A percentile compares a stretch with the other conserved stretches of the same genome.
These are phyloP conservation scores for Todus mexicanus DNA, from an alignment of 2,797 vertebrate genomes.

Conservation along the genomic window DNA sequence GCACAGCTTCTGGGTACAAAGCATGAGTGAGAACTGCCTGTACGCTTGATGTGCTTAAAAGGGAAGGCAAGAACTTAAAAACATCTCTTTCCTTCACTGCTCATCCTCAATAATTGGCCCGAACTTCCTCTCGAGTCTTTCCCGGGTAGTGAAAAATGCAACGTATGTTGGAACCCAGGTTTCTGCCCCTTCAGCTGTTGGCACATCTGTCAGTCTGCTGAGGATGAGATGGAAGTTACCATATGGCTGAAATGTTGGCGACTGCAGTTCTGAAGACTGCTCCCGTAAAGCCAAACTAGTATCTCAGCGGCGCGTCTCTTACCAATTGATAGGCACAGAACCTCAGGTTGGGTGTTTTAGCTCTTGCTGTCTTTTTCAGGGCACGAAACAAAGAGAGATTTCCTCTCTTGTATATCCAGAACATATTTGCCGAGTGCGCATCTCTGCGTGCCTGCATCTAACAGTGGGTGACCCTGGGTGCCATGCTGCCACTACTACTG, in stretches of 20 bases:
- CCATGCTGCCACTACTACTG: neutral
- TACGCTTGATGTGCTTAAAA: neutral
- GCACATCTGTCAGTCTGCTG: conserved; percentile 3
- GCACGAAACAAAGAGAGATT: neutral
- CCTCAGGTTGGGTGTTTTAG: neutral
- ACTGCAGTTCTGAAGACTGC: neutral
- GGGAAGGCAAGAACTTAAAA: neutral
- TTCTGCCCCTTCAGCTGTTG: conserved; percentile 21
- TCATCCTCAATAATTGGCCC: neutral
- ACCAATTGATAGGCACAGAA: neutral
- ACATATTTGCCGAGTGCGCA: too few species aligned
- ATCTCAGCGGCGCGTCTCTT: neutral
- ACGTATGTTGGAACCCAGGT: neutral
- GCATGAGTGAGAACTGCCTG: neutral
- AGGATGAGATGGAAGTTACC: neutral
- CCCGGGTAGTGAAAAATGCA: neutral
- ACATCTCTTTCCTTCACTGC: neutral
- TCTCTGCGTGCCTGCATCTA: neutral
- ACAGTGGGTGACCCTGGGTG: neutral
- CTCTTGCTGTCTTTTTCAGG: neutral
- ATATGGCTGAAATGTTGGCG: neutral
- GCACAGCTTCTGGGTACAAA: neutral
- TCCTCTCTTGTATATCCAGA: neutral
- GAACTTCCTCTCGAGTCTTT: neutral
- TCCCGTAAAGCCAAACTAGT: neutral